Evolutionary conservation across 2,888 invertebrate species (phyloP).

Genomic region (Geotrupes spiniger): DNA sequence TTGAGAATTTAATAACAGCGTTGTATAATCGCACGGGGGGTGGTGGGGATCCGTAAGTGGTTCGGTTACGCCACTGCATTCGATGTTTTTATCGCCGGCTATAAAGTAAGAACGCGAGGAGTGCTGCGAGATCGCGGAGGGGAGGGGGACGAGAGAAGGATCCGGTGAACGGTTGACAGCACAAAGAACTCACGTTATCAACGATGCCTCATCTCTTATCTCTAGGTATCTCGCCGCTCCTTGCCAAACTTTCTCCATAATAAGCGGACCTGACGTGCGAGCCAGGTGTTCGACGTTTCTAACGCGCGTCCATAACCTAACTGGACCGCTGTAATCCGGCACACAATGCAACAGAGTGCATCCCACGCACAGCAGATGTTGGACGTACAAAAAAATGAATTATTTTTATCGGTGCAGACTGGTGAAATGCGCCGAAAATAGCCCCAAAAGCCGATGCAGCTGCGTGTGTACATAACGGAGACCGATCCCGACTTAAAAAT

Average conservation of each 20-base stretch:
- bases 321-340: constrained; percentile 39
- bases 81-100: constrained; percentile 6
- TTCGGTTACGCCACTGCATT: not conserved
- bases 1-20: too few species aligned
- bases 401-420: constrained; percentile 42
- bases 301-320: constrained; percentile 29
- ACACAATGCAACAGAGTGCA: constrained; percentile 35
- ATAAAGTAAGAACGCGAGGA: constrained; percentile 9
- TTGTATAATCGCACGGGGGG: not conserved
- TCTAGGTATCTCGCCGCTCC: constrained; percentile 34
- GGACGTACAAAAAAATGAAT: constrained; percentile 37
- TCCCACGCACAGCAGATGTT: constrained; percentile 43
- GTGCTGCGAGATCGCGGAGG: not conserved
- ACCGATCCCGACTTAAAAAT: constrained; percentile 14
- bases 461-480: constrained; percentile 20
- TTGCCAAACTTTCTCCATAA: constrained; percentile 49
- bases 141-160: constrained; percentile 14
- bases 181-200: constrained; percentile 43
- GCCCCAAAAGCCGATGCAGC: constrained; percentile 37
- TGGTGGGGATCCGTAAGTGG: constrained; percentile 1
- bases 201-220: constrained; percentile 42
- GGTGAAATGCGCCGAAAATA: constrained; percentile 37
- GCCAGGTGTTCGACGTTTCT: constrained; percentile 21
- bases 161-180: constrained; percentile 30
- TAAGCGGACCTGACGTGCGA: constrained; percentile 24